These are phyloP conservation scores for Drosophila navojoa DNA, from an alignment of 1,140 invertebrate genomes.

Conservation along the genomic window DNA sequence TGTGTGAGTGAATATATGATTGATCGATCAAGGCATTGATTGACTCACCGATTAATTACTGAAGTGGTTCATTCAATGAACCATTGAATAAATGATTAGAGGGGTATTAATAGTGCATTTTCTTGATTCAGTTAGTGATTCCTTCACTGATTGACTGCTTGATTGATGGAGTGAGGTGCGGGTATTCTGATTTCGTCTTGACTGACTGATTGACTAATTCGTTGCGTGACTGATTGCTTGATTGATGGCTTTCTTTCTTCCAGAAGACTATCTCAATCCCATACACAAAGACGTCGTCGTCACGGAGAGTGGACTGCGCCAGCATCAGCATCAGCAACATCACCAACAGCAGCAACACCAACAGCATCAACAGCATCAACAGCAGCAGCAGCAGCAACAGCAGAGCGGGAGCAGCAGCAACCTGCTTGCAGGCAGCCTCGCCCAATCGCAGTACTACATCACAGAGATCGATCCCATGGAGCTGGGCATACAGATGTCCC, in stretches of 20 bases:
- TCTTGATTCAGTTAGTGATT: no score
- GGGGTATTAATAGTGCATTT: no score
- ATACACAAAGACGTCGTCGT: slow-evolving; percentile 84
- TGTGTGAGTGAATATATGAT: no score
- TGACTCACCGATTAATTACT: no score
- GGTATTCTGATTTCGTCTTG: no score
- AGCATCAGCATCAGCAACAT: slow-evolving; percentile 39
- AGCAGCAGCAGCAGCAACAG: slow-evolving; percentile 31
- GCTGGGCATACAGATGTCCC: slow-evolving; percentile 80
- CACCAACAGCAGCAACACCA: slow-evolving; percentile 26
- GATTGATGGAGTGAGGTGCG: not conserved
- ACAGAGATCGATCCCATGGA: slow-evolving; percentile 84
- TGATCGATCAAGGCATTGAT: no score
- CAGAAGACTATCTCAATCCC: slow-evolving; percentile 84
- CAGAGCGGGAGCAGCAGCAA: not conserved
- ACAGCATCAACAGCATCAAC: slow-evolving; percentile 26
- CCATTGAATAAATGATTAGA: no score
- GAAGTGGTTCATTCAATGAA: no score
- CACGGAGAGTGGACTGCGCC: slow-evolving; percentile 82
- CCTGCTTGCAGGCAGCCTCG: slow-evolving; percentile 12
- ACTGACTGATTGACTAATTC: not conserved
- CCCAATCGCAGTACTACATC: slow-evolving; percentile 76
- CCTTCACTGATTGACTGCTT: not conserved
- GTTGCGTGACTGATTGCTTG: not conserved
- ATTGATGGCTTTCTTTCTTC: slow-evolving; percentile 8